Percentiles rank a stretch among this genome's conserved stretches.
Conservation (phyloP, 1,140 invertebrate species). For the Atta colombica region DNA sequence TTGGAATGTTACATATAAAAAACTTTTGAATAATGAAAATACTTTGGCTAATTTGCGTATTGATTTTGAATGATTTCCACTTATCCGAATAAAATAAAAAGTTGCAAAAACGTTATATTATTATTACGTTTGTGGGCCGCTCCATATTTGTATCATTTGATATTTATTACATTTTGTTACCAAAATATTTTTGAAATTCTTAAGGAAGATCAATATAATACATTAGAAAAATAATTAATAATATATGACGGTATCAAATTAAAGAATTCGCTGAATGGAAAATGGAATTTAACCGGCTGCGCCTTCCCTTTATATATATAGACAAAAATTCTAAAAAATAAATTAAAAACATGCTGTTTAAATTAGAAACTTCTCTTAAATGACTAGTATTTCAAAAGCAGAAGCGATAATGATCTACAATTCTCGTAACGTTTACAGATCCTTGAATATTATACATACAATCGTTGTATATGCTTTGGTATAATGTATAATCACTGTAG, state of each 20-base stretch:
- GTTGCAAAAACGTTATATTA: too few species aligned
- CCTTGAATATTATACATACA: neutral
- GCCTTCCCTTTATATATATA: too few species aligned
- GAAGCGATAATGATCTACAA: neutral
- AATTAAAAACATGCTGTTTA: neutral
- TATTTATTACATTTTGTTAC: neutral
- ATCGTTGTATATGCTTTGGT: neutral
- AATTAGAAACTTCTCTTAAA: too few species aligned
- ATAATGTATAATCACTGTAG: neutral
- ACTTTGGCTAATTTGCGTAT: too few species aligned
- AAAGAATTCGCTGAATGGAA: neutral
- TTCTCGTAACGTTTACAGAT: slow-evolving; percentile 1
- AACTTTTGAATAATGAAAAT: too few species aligned
- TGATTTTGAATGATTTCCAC: too few species aligned
- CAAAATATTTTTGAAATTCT: neutral
- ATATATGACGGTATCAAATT: neutral
- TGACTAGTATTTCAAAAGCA: neutral
- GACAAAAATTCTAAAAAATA: too few species aligned
- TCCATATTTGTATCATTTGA: neutral
- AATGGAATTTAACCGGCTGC: too few species aligned
- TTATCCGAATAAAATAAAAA: too few species aligned
- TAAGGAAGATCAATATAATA: neutral
- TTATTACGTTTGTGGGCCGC: too few species aligned
- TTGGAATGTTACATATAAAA: too few species aligned
- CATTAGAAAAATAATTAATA: neutral